Conservation (phyloP, 2,797 vertebrate genomes). For the Rhynchonycteris naso region DNA sequence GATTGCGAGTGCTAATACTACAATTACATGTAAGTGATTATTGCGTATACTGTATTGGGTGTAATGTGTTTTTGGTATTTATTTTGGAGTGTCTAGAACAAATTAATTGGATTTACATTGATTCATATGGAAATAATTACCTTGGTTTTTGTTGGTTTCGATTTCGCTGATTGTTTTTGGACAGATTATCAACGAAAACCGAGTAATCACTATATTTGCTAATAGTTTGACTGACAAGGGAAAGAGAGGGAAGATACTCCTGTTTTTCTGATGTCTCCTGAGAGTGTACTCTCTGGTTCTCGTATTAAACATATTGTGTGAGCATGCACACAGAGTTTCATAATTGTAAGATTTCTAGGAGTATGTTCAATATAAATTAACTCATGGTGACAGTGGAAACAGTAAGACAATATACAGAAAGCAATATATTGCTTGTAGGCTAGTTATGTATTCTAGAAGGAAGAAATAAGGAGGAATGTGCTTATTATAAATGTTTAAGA, state of each 20-base stretch:
- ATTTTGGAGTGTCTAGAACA: too few relatives aligned
- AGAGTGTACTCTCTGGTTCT: background rate
- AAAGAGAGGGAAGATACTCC: background rate
- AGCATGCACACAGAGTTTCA: background rate
- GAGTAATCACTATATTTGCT: background rate
- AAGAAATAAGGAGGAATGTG: background rate
- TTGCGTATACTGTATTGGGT: too few relatives aligned
- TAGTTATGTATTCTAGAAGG: background rate
- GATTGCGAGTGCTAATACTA: too few relatives aligned
- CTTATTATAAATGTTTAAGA: background rate
- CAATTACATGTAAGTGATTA: too few relatives aligned
- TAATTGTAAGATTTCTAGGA: conserved; percentile 9
- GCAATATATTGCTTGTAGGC: background rate
- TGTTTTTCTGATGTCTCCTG: background rate
- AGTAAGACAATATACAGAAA: background rate
- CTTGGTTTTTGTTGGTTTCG: too few relatives aligned
- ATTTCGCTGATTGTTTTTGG: too few relatives aligned
- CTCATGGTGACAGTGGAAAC: background rate
- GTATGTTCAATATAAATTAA: background rate
- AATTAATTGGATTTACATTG: too few relatives aligned
- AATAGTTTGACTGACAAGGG: background rate
- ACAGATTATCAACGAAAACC: too few relatives aligned
- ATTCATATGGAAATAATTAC: too few relatives aligned
- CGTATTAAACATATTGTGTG: background rate
- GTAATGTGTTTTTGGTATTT: too few relatives aligned